Evolutionary conservation across 2,888 invertebrate species (phyloP).

Genomic region (Scotopteryx bipunctaria): DNA sequence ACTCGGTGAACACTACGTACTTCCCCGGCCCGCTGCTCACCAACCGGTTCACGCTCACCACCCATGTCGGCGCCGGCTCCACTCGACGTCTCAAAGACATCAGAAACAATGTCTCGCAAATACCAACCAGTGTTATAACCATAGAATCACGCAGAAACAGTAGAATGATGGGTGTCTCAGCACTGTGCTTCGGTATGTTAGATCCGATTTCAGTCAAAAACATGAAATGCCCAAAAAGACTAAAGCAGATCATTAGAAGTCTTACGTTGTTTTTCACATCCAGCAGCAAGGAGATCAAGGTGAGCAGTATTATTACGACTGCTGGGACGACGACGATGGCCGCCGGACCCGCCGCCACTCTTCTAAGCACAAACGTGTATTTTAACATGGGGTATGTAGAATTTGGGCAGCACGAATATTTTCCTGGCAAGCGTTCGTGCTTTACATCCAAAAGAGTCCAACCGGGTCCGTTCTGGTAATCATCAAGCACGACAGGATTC

Average conservation of each 20-base stretch:
- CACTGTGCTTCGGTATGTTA: slow-evolving; percentile 84
- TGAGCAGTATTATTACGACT: slow-evolving; percentile 80
- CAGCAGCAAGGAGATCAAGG: slow-evolving; percentile 82
- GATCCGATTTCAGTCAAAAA: slow-evolving; percentile 84
- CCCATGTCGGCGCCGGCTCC: slow-evolving; percentile 62
- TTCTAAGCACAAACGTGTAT: slow-evolving; percentile 81
- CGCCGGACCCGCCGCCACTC: slow-evolving; percentile 82
- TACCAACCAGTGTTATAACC: slow-evolving; percentile 63
- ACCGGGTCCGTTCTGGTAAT: slow-evolving; percentile 80
- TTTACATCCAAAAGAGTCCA: slow-evolving; percentile 81
- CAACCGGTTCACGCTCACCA: slow-evolving; percentile 56
- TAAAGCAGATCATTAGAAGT: slow-evolving; percentile 80
- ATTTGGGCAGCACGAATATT: slow-evolving; percentile 81
- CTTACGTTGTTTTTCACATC: slow-evolving; percentile 83
- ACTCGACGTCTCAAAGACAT: slow-evolving; percentile 59
- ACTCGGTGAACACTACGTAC: slow-evolving; percentile 73
- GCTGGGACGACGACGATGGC: slow-evolving; percentile 83
- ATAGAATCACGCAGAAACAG: slow-evolving; percentile 74
- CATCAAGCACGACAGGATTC: slow-evolving; percentile 65
- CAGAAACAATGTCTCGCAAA: slow-evolving; percentile 64
- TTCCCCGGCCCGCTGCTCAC: slow-evolving; percentile 64
- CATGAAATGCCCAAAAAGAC: slow-evolving; percentile 84
- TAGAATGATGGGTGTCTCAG: slow-evolving; percentile 81
- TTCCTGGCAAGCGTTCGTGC: slow-evolving; percentile 71
- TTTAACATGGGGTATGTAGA: slow-evolving; percentile 84